Percentiles rank a stretch among this genome's conserved stretches.
Evolutionary conservation across 2,113 vertebrate genomes (phyloP).

Genomic region (Oceanites oceanicus): DNA sequence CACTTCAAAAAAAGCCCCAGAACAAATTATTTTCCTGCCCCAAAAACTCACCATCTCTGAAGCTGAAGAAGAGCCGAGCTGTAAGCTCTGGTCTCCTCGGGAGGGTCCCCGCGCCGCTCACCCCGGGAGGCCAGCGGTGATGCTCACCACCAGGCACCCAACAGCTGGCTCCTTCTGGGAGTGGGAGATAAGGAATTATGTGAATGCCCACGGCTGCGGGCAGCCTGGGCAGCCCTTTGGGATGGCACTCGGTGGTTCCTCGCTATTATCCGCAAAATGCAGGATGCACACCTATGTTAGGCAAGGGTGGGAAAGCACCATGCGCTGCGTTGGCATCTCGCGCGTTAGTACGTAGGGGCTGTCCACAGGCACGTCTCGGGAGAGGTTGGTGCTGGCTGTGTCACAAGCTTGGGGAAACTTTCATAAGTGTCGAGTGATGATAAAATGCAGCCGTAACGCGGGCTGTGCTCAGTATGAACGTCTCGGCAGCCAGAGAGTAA

Average conservation of each 20-base stretch:
- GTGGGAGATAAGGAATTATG: background rate
- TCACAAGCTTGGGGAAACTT: background rate
- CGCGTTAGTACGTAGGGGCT: no score
- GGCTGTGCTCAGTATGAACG: no score
- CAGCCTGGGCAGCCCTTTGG: background rate
- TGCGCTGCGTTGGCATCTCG: background rate
- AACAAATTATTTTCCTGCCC: background rate
- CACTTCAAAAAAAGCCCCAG: background rate
- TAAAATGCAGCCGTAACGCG: background rate
- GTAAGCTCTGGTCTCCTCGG: background rate
- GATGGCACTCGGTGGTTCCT: background rate
- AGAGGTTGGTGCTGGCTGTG: background rate
- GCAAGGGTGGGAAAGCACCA: background rate
- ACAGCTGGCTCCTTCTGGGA: background rate
- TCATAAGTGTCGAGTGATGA: no score
- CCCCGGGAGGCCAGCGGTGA: no score
- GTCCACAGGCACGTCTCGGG: fast-evolving
- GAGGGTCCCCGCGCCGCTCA: background rate
- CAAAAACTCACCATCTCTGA: background rate
- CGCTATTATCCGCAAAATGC: fast-evolving
- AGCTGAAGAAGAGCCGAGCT: background rate
- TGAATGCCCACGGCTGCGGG: background rate
- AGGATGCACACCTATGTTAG: background rate
- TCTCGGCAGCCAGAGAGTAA: background rate
- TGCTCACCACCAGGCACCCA: fast-evolving